Base-by-base conservation (phyloP, 92 coral and sea anemone species). In the Zoanthus sociatus region DNA sequence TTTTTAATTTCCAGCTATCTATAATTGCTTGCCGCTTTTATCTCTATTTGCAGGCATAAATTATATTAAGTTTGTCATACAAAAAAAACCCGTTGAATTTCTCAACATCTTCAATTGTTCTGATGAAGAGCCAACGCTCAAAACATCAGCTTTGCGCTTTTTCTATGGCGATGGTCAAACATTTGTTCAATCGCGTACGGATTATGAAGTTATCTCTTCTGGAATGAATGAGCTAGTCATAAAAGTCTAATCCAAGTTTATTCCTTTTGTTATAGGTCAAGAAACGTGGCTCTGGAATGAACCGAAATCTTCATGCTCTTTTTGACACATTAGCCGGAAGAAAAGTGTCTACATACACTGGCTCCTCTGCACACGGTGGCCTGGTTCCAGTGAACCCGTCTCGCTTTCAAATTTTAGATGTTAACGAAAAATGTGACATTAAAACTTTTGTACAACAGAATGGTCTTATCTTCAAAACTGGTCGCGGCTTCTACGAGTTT, bases 401-500 rank as follows among this genome's bases (percentile, higher is more conserved):
- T 9, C 98, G 98, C 9, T 96, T 96, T 78, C 96, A 96, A 90
- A 91, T 96, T 46, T 77, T 96, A 83, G 98, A 94, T 26, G 98
- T 96, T 44, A 95, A 95, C 56, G 98, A 96, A 61, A 96, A 92
- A 78, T 77, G 95, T 66, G 98, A 96, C 78, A 96, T 96, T 81
- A 95, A 93, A 50, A 92, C 98, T 17, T 96, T 96, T 86, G 98
- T 96, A 63, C 98, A 92, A 78, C 87, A 89, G 45, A 95, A 96
- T 78, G 93, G 93, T 76, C 90, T 96, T 12, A 73, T 92, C 21
- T 96, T 96, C 91, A 94, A 94, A 18, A 77, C 98, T 42, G 98
- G 98, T 26, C 89, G 98, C 68, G 98, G 98, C 15, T 96, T 96
- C 82, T 96, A 93, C 75, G 98, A 96, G 81, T 96, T 96, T 86